phyloP scores from a whole-genome alignment of 2,888 invertebrate genomes.

The Meliscaeva auricollis region DNA sequence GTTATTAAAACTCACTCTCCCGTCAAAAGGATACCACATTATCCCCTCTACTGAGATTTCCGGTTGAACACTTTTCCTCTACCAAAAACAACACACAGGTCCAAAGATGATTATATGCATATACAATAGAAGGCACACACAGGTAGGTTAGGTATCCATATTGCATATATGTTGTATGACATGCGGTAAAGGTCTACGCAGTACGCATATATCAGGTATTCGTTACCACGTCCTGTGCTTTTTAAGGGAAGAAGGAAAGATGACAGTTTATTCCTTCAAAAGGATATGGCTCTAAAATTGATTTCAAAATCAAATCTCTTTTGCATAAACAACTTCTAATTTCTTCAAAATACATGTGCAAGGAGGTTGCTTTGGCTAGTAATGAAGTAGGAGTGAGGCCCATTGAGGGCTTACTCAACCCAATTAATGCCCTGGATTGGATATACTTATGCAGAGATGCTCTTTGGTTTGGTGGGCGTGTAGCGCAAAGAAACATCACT shows the following conservation, averaged over 20 bases:
- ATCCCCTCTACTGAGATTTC: slow-evolving; percentile 41
- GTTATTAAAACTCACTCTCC: slow-evolving; percentile 28
- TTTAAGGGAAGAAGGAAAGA: slow-evolving; percentile 43
- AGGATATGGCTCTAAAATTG: slow-evolving; percentile 45
- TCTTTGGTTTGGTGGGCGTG: slow-evolving; percentile 47
- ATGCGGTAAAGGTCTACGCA: slow-evolving; percentile 19
- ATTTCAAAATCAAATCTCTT: slow-evolving; percentile 70
- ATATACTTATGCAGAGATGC: neutral
- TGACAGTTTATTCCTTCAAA: slow-evolving; percentile 52
- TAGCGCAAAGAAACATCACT: slow-evolving; percentile 58
- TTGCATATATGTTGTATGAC: neutral
- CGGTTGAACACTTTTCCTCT: slow-evolving; percentile 48
- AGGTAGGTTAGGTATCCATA: neutral
- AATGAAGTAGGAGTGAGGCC: slow-evolving; percentile 22
- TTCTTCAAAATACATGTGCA: slow-evolving; percentile 60
- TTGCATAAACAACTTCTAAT: slow-evolving; percentile 75
- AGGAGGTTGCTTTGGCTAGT: slow-evolving; percentile 7
- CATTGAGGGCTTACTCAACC: slow-evolving; percentile 21
- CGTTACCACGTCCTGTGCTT: slow-evolving; percentile 33
- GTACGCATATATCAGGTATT: slow-evolving; percentile 1
- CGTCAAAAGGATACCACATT: neutral
- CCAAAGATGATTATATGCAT: neutral
- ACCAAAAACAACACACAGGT: slow-evolving; percentile 35
- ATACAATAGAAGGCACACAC: neutral
- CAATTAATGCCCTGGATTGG: slow-evolving; percentile 1